These are phyloP conservation scores for Orthosia cruda DNA, from an alignment of 2,888 invertebrate genomes.

Conservation along the genomic window DNA sequence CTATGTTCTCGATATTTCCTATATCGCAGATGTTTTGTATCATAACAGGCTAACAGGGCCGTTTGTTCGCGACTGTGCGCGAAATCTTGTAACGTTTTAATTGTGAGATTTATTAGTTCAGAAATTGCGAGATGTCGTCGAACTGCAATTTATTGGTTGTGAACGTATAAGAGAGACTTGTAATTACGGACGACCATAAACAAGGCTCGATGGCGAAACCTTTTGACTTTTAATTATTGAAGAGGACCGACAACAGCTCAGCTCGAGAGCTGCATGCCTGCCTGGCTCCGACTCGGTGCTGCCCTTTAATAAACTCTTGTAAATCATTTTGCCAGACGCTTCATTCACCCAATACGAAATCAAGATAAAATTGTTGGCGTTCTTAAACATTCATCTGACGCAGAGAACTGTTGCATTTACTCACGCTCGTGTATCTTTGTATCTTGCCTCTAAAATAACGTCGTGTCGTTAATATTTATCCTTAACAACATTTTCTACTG, in stretches of 20 bases:
- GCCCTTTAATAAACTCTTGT: conserved; percentile 85
- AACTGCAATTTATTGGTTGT: conserved; percentile 78
- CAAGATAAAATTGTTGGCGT: conserved; percentile 62
- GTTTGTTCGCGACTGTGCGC: conserved; percentile 39
- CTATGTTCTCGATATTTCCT: conserved; percentile 75
- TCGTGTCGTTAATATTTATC: conserved; percentile 13
- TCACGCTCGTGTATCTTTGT: conserved; percentile 44
- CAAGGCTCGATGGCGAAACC: conserved; percentile 80
- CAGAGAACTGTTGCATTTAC: conserved; percentile 45
- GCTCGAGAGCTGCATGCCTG: conserved; percentile 65
- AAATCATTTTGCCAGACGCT: conserved; percentile 77
- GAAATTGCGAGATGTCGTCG: conserved; percentile 74
- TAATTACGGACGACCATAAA: conserved; percentile 84
- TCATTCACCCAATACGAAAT: conserved; percentile 64
- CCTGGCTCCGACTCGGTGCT: conserved; percentile 67
- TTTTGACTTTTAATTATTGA: conserved; percentile 87
- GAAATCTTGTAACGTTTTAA: conserved; percentile 56
- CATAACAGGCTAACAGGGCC: conserved; percentile 51
- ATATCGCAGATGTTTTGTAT: conserved; percentile 64
- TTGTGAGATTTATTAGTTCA: conserved; percentile 69
- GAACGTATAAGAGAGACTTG: conserved; percentile 74
- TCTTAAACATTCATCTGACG: conserved; percentile 39
- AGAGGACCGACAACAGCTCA: conserved; percentile 78
- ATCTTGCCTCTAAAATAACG: conserved; percentile 22
- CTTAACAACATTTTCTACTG: conserved; percentile 15